Percentiles rank a stretch among this genome's conserved stretches.
Evolutionary conservation across 2,888 invertebrate genomes (phyloP).

Genomic region (Apodemia duryi): DNA sequence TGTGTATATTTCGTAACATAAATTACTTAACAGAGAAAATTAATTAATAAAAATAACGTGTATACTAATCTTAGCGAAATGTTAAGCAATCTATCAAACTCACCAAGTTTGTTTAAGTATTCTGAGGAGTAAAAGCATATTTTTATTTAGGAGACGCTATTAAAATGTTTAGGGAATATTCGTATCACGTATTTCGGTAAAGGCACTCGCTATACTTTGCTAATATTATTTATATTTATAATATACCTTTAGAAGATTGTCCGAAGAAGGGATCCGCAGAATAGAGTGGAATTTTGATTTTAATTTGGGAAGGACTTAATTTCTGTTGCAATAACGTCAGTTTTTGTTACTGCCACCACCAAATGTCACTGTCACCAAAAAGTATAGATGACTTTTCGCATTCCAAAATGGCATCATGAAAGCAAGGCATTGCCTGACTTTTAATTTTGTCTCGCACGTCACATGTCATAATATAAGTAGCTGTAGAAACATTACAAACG

Average conservation of each 20-base stretch:
- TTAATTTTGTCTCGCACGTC: no score
- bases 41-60: neutral
- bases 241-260: neutral
- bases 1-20: no score
- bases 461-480: no score
- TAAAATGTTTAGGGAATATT: neutral
- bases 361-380: no score
- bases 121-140: neutral
- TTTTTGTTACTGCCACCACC: no score
- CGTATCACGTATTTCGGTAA: neutral
- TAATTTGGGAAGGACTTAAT: no score
- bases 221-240: constrained; percentile 6
- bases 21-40: no score
- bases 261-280: neutral
- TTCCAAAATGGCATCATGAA: no score
- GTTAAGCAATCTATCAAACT: neutral
- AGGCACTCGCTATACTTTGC: neutral
- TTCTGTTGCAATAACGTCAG: no score
- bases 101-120: neutral
- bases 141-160: neutral
- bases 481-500: no score
- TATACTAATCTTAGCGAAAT: neutral
- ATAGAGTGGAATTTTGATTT: neutral
- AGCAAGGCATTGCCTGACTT: no score
- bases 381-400: no score